These are phyloP conservation scores for Calameuta idolon DNA, from an alignment of 2,888 invertebrate species.

Conservation along the genomic window DNA sequence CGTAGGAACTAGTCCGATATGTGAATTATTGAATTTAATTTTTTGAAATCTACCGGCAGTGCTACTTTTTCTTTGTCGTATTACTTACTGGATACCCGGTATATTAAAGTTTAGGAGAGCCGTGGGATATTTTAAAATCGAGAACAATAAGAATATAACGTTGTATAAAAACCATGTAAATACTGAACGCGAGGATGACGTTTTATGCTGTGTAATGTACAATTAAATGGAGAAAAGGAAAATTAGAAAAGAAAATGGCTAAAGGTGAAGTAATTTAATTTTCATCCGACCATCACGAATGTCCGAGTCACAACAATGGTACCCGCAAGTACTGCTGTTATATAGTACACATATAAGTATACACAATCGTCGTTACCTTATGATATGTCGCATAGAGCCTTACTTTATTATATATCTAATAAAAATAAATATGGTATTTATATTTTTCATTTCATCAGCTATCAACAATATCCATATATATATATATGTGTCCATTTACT, in stretches of 20 bases:
- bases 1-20: too few relatives aligned
- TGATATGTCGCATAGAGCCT: not conserved
- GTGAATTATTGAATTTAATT: not conserved
- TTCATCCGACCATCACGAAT: slow-evolving; percentile 5
- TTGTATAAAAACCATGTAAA: too few relatives aligned
- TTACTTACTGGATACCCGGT: too few relatives aligned
- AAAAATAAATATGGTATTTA: slow-evolving; percentile 49
- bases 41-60: too few relatives aligned
- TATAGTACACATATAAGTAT: not conserved
- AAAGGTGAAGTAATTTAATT: not conserved
- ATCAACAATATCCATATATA: not conserved
- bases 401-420: slow-evolving; percentile 26
- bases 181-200: too few relatives aligned
- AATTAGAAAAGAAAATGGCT: not conserved
- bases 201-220: not conserved
- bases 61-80: too few relatives aligned
- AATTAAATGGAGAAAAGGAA: not conserved
- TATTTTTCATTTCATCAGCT: slow-evolving; percentile 43
- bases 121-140: too few relatives aligned
- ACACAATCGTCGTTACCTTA: slow-evolving; percentile 1
- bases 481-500: not conserved
- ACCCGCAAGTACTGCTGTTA: not conserved
- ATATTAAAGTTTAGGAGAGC: too few relatives aligned
- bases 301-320: not conserved
- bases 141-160: too few relatives aligned